Percentiles rank a stretch among this genome's conserved stretches.
phyloP scores from a whole-genome alignment of 2,888 invertebrate genomes.

The Tupiocoris notatus region DNA sequence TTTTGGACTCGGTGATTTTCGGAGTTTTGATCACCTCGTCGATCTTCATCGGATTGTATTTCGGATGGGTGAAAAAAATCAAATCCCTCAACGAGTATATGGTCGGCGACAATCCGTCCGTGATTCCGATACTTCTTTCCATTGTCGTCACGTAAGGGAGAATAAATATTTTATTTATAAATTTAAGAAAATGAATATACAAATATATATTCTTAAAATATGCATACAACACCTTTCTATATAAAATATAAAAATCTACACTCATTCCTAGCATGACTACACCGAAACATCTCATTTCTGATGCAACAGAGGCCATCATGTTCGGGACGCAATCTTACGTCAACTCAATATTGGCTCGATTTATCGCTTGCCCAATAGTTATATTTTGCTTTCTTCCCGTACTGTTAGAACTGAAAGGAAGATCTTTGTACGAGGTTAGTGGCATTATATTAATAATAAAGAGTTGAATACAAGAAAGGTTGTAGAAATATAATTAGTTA shows the following conservation, averaged over 20 bases:
- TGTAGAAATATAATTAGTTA: too few relatives aligned
- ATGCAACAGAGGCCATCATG: not conserved
- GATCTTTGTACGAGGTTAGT: not conserved
- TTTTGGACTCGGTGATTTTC: not conserved
- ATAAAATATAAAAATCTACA: too few relatives aligned
- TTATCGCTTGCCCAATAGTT: not conserved
- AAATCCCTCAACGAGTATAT: slow-evolving; percentile 1
- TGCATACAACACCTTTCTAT: too few relatives aligned
- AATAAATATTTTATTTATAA: not conserved
- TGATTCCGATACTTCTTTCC: not conserved
- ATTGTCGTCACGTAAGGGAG: not conserved
- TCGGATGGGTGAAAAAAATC: not conserved
- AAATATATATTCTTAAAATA: too few relatives aligned
- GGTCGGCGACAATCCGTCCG: not conserved
- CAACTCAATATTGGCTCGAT: not conserved
- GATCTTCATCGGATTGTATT: not conserved
- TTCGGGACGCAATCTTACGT: not conserved
- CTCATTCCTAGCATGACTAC: not conserved
- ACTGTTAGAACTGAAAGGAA: not conserved
- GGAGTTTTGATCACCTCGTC: not conserved
- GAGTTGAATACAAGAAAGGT: too few relatives aligned
- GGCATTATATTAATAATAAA: too few relatives aligned
- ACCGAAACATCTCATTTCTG: not conserved
- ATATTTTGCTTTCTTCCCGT: not conserved
- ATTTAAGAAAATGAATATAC: too few relatives aligned